A percentile compares a stretch with the other conserved stretches of the same genome.
Evolutionary conservation across 2,113 vertebrate genomes (phyloP).

Genomic region (Dromas ardeola): DNA sequence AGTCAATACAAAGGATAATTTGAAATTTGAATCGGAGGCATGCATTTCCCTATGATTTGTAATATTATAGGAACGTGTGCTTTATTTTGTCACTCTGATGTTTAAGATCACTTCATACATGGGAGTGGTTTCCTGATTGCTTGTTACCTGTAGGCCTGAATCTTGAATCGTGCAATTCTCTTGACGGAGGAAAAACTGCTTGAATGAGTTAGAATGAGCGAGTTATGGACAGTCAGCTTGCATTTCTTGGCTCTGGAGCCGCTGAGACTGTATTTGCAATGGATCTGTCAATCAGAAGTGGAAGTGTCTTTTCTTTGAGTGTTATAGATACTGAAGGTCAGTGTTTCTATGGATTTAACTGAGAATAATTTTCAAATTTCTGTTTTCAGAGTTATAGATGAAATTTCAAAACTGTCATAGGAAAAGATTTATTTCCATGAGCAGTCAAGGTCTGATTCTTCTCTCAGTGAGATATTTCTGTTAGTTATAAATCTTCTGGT

Average conservation of each 20-base stretch:
- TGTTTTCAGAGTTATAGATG: neutral
- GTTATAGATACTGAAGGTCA: neutral
- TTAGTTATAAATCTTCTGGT: neutral
- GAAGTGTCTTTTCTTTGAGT: constrained; percentile 3
- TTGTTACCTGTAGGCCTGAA: neutral
- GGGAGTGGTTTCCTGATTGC: neutral
- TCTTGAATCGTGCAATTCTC: neutral
- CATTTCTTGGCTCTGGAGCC: neutral
- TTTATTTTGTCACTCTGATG: neutral
- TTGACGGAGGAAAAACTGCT: neutral
- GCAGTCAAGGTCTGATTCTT: neutral
- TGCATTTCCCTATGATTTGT: neutral
- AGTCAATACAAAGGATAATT: neutral
- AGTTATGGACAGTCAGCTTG: neutral
- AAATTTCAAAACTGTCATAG: constrained; percentile 19
- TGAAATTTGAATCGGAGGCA: neutral
- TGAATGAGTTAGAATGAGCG: neutral
- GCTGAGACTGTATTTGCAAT: neutral
- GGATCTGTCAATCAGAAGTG: constrained; percentile 5
- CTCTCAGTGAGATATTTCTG: neutral
- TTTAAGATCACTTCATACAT: neutral
- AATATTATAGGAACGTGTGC: neutral
- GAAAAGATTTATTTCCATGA: neutral
- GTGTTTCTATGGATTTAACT: neutral
- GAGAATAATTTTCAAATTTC: constrained; percentile 2